phyloP scores from a whole-genome alignment of 2,113 vertebrate species.

The Mixornis gularis region DNA sequence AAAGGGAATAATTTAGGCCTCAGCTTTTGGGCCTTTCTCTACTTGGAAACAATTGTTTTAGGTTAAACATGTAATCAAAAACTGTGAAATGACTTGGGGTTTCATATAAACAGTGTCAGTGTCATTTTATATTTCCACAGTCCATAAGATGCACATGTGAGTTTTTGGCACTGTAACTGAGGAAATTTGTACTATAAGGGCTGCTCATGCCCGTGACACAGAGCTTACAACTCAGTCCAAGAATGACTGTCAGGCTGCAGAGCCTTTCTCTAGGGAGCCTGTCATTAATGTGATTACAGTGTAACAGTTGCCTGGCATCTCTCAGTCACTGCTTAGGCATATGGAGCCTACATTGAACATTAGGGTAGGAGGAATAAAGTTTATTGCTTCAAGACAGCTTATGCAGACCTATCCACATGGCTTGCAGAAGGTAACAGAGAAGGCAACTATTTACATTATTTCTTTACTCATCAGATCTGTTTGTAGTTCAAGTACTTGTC shows the following conservation, averaged over 20 bases:
- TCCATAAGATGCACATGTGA: neutral
- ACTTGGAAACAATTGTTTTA: neutral
- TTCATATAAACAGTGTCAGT: neutral
- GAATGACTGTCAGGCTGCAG: neutral
- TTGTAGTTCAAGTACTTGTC: neutral
- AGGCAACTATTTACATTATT: neutral
- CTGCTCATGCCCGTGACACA: neutral
- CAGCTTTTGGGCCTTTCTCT: neutral
- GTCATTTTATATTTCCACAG: neutral
- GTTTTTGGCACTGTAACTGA: neutral
- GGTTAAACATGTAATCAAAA: neutral
- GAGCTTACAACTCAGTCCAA: neutral
- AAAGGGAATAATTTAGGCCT: neutral
- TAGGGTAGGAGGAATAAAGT: neutral
- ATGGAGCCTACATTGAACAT: fast-evolving
- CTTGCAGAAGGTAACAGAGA: neutral
- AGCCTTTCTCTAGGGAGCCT: neutral
- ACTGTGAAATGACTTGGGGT: neutral
- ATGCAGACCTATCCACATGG: neutral
- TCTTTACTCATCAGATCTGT: neutral
- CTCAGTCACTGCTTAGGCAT: neutral
- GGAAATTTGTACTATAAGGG: neutral
- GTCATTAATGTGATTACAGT: neutral
- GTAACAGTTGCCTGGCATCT: fast-evolving
- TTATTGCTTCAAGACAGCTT: neutral